A percentile compares a stretch with the other conserved stretches of the same genome.
Conservation (phyloP, 1,140 invertebrate genomes). For the Drosophila orena region DNA sequence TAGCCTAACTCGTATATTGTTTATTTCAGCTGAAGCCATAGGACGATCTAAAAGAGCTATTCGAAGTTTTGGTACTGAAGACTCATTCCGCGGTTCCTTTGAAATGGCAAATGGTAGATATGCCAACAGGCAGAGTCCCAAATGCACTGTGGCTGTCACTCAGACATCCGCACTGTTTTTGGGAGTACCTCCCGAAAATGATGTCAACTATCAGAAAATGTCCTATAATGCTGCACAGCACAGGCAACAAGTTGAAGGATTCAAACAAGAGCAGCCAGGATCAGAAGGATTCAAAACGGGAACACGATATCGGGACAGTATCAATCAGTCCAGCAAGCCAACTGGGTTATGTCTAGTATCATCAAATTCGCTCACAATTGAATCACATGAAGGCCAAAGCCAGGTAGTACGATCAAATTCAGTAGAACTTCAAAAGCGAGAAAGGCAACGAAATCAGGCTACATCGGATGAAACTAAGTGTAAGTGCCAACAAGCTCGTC, state of each 20-base stretch:
- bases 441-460: not conserved
- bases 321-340: no score
- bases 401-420: not conserved
- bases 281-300: not conserved
- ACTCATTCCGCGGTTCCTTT: not conserved
- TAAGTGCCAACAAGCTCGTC: not conserved
- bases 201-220: no score
- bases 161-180: conserved; percentile 3
- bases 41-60: not conserved
- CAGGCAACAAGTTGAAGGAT: not conserved
- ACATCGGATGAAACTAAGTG: not conserved
- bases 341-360: not conserved
- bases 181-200: not conserved
- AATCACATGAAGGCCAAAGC: not conserved
- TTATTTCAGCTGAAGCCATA: not conserved
- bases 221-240: no score
- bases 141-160: conserved; percentile 10
- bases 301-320: no score
- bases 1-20: conserved; percentile 6
- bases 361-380: not conserved
- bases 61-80: no score
- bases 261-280: not conserved
- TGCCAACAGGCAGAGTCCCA: not conserved
- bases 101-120: not conserved
- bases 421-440: not conserved